A percentile compares a stretch with the other conserved stretches of the same genome.
phyloP scores from a whole-genome alignment of 2,113 vertebrate species.

The Anarhynchus alexandrinus region DNA sequence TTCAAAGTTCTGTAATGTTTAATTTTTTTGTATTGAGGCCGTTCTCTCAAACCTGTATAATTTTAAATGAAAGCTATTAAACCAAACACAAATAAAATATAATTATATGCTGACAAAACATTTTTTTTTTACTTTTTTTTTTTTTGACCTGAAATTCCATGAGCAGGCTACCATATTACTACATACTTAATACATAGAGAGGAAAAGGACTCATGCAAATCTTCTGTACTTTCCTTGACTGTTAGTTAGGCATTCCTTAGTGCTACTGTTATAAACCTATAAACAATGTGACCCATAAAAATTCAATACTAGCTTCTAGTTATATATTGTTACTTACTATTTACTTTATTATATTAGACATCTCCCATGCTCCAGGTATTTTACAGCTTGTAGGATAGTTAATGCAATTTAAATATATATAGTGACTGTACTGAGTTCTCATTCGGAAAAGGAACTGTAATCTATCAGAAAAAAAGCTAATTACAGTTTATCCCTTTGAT shows the following conservation, averaged over 20 bases:
- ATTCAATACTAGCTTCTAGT: constrained; percentile 1
- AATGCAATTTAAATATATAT: constrained; percentile 53
- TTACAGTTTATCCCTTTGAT: constrained; percentile 42
- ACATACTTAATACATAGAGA: background rate
- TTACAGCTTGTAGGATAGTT: constrained; percentile 43
- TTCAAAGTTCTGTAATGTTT: background rate
- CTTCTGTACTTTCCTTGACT: background rate
- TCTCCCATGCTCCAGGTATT: constrained; percentile 35
- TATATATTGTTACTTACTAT: constrained; percentile 42
- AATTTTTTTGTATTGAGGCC: background rate
- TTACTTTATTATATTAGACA: constrained; percentile 52
- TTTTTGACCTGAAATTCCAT: background rate
- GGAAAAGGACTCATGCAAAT: background rate
- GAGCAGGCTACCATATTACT: background rate
- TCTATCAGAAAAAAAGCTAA: constrained; percentile 42
- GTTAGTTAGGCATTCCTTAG: background rate
- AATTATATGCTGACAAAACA: background rate
- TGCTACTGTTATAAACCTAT: constrained; percentile 13
- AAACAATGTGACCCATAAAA: constrained; percentile 27
- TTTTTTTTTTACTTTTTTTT: no score
- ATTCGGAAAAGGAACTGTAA: background rate
- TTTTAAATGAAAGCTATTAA: background rate
- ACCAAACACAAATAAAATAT: background rate
- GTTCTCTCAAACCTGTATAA: background rate
- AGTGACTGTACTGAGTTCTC: background rate